Evolutionary conservation across 2,113 vertebrate species (phyloP).

Genomic region (Kobus ellipsiprymnus): DNA sequence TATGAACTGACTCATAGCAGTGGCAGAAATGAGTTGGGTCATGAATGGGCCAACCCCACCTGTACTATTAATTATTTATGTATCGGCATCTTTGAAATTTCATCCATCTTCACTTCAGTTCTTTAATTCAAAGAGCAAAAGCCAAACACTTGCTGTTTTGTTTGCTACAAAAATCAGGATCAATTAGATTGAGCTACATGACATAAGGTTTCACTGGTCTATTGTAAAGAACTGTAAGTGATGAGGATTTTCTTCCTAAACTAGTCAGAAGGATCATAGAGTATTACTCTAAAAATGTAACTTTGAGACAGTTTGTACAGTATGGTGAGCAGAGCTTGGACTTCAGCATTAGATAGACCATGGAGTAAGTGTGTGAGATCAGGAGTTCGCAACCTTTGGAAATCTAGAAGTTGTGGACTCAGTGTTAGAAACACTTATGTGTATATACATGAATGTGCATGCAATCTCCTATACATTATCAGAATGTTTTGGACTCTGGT

Average conservation of each 20-base stretch:
- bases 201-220: neutral
- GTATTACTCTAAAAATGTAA: neutral
- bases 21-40: neutral
- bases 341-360: neutral
- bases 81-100: neutral
- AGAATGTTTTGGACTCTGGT: neutral
- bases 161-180: neutral
- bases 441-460: accelerated
- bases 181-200: neutral
- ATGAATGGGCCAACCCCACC: neutral
- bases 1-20: no score
- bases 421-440: neutral
- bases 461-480: neutral
- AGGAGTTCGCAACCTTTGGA: neutral
- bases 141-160: neutral
- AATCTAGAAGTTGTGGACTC: neutral
- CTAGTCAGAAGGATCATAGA: no score
- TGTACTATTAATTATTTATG: neutral
- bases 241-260: neutral
- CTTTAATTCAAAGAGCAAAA: neutral
- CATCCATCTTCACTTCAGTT: neutral
- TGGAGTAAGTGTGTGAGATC: neutral
- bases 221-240: accelerated
- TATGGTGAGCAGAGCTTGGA: neutral
- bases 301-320: no score